Conservation (phyloP, 2,113 vertebrate species). For the Corythaixoides concolor region DNA sequence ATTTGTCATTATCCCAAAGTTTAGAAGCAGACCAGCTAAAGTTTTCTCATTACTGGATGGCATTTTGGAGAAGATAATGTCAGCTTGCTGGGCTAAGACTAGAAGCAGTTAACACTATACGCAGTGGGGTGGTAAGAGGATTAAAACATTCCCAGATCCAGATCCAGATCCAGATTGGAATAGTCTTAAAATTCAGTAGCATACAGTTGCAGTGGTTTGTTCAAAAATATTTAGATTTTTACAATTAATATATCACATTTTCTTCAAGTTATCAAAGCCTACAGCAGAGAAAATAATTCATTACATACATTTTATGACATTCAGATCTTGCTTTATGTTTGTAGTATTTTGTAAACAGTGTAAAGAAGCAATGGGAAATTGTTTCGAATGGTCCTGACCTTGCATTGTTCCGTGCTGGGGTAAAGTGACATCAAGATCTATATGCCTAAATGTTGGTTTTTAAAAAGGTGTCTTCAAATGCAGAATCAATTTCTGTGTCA, state of each 20-base stretch:
- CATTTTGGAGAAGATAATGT: neutral
- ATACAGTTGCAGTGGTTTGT: neutral
- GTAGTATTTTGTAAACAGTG: neutral
- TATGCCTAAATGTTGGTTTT: neutral
- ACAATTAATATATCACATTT: neutral
- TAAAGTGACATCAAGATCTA: neutral
- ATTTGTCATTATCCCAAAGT: constrained; percentile 14
- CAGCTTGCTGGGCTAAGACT: neutral
- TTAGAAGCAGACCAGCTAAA: neutral
- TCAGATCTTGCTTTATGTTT: neutral
- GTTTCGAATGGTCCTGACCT: neutral
- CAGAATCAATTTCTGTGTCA: neutral
- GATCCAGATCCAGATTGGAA: neutral
- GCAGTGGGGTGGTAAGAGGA: neutral
- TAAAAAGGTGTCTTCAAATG: neutral
- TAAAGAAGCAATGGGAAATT: neutral
- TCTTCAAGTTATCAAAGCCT: neutral
- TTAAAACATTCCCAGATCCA: neutral
- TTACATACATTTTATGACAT: neutral
- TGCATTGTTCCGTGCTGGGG: neutral
- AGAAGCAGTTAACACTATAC: neutral
- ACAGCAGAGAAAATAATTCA: neutral
- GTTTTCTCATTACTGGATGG: neutral
- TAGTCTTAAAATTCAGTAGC: neutral
- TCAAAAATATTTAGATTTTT: neutral